Conservation (phyloP, 2,888 invertebrate genomes). For the Metalampra italica region DNA sequence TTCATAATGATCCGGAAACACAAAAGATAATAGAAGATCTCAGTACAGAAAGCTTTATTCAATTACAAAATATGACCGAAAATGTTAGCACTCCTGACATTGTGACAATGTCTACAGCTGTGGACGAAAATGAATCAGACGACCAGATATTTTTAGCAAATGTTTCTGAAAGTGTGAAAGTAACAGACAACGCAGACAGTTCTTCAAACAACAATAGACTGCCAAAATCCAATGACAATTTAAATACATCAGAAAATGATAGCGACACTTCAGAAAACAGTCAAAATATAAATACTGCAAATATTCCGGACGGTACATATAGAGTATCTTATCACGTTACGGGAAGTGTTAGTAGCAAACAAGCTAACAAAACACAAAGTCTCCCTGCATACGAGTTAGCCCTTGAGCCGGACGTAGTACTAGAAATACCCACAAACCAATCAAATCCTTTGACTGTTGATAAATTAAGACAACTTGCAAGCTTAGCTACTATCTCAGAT, state of each 20-base stretch:
- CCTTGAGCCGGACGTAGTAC: conserved; percentile 64
- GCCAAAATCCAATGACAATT: conserved; percentile 57
- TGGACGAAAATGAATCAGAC: conserved; percentile 26
- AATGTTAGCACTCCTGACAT: conserved; percentile 36
- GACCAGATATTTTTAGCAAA: conserved; percentile 29
- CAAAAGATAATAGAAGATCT: conserved; percentile 42
- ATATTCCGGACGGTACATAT: conserved; percentile 64
- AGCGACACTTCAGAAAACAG: conserved; percentile 17
- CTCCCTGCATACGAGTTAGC: conserved; percentile 65
- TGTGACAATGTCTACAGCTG: conserved; percentile 26
- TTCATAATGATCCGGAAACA: conserved; percentile 40
- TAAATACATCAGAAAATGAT: conserved; percentile 31
- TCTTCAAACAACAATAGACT: conserved; percentile 46
- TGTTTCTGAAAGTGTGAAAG: conserved; percentile 34
- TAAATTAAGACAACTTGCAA: conserved; percentile 75
- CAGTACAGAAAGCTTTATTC: conserved; percentile 45
- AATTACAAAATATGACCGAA: conserved; percentile 29
- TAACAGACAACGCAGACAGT: conserved; percentile 24
- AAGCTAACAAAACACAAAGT: conserved; percentile 64
- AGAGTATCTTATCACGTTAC: conserved; percentile 71
- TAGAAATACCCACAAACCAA: conserved; percentile 67
- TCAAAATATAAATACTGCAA: conserved; percentile 25
- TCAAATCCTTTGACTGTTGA: conserved; percentile 59
- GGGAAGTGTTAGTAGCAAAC: conserved; percentile 70
- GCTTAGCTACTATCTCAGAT: conserved; percentile 76